A percentile compares a stretch with the other conserved stretches of the same genome.
phyloP scores from a whole-genome alignment of 1,140 invertebrate species.

The Thaumetopoea pityocampa region DNA sequence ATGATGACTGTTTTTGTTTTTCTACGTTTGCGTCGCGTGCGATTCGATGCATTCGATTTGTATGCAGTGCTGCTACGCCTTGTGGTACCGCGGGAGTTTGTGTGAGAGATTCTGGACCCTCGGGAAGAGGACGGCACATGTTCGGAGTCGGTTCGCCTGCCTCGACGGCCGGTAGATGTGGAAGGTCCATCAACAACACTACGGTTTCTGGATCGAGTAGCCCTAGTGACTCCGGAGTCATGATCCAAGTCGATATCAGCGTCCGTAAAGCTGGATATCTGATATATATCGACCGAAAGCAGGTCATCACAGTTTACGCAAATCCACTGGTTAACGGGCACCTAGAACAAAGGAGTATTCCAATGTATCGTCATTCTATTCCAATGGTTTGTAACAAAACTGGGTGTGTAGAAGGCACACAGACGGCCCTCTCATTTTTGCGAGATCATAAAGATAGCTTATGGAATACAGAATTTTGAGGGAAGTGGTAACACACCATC shows the following conservation, averaged over 20 bases:
- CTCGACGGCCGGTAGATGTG: constrained; percentile 71
- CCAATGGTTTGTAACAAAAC: constrained; percentile 80
- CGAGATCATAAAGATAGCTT: too few species aligned
- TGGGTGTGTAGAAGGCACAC: too few species aligned
- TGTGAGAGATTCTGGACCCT: constrained; percentile 17
- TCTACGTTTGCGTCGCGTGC: constrained; percentile 42
- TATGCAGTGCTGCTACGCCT: constrained; percentile 20
- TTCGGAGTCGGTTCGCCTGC: constrained; percentile 14
- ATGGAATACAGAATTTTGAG: too few species aligned
- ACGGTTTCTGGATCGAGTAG: constrained; percentile 28
- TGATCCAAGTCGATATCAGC: constrained; percentile 55
- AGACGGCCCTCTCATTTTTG: too few species aligned
- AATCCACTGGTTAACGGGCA: constrained; percentile 86
- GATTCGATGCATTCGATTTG: too few species aligned
- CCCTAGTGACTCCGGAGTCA: constrained; percentile 30
- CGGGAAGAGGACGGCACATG: constrained; percentile 32
- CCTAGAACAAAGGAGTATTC: constrained; percentile 32
- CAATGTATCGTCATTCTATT: constrained; percentile 2
- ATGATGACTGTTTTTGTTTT: constrained; percentile 73
- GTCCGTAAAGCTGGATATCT: constrained; percentile 61
- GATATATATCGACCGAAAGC: constrained; percentile 7
- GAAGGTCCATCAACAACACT: constrained; percentile 63
- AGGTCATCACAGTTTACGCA: constrained; percentile 84
- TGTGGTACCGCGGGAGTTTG: constrained; percentile 12
- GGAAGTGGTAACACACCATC: too few species aligned